These are phyloP conservation scores for Leptopilina boulardi DNA, from an alignment of 1,140 invertebrate genomes.

Conservation along the genomic window DNA sequence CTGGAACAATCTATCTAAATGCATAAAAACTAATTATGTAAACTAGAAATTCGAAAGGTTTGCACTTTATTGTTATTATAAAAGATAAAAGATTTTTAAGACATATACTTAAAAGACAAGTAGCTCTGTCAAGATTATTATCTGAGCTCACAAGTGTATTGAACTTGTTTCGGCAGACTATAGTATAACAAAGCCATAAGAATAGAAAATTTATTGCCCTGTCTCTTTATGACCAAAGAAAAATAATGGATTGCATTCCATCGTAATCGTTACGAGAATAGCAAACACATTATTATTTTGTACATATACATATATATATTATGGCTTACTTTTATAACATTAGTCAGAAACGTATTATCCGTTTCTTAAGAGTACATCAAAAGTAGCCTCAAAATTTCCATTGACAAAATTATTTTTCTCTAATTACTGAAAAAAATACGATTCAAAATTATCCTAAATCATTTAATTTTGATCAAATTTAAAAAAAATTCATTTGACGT, in stretches of 20 bases:
- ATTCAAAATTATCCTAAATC: too few species aligned
- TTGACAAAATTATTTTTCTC: slow-evolving; percentile 14
- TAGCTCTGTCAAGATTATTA: not conserved
- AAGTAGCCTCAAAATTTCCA: not conserved
- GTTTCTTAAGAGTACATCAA: not conserved
- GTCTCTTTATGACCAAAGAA: not conserved
- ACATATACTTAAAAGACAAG: not conserved
- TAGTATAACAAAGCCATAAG: not conserved
- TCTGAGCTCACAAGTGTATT: slow-evolving; percentile 18
- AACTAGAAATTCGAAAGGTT: not conserved
- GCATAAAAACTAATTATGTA: not conserved
- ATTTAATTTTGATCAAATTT: too few species aligned
- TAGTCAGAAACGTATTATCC: slow-evolving; percentile 43
- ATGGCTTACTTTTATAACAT: slow-evolving; percentile 34
- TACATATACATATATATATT: too few species aligned
- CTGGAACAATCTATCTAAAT: not conserved
- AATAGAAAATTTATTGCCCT: slow-evolving; percentile 5
- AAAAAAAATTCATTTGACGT: too few species aligned
- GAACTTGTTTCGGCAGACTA: not conserved
- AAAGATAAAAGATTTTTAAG: not conserved
- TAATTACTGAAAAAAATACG: too few species aligned
- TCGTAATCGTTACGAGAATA: not conserved
- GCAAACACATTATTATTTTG: slow-evolving; percentile 14
- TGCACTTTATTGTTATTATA: not conserved
- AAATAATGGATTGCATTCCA: slow-evolving; percentile 18